Base-by-base conservation (phyloP, 2,888 invertebrate genomes). In the Trichopria drosophilae region DNA sequence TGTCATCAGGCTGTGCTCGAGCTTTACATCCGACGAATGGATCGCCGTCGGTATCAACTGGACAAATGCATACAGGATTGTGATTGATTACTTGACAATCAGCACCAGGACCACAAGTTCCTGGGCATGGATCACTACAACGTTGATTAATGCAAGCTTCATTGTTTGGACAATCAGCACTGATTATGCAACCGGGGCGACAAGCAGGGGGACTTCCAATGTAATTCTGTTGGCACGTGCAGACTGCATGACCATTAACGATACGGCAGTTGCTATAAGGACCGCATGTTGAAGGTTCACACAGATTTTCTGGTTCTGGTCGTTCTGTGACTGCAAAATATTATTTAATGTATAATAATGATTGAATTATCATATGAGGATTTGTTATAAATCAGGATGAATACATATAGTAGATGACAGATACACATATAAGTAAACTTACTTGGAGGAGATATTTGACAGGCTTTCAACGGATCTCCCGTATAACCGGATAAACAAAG, bases 41-140 rank as follows among this genome's bases (percentile, higher is more conserved):
- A 79, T 93, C 90, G 46, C 93, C 93, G 26, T 81, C 81, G 71
- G 82, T 86, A 61, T 86, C 87, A 58, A 81, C 78, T 42, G 83
- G 82, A 73, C 93, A 93, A 71, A 86, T 87, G 77, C 93, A 93
- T 57, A 90, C 83, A 29, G 92, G 89, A 72, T 88, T 90, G 71
- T 93, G 93, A 74, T 89, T 90, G 39, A 90, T 84, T 12, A 90
- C 89, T 62, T 85, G 85, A 71, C 93, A 93, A 60, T 86, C 81
- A 3, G 92, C 89, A 76, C 88, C 86, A 52, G 81, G 78, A 19
- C 92, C 92, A 70, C 93, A 93, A n/a, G 87, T 85, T 54, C 88
- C 88, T 26, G 84, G 80, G 72, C 92, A 93, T 37, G 91, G 91
- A 74, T 92, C 87, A 55, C 82, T 81, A 71, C 93, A 93, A 75